A percentile compares a stretch with the other conserved stretches of the same genome.
Evolutionary conservation across 2,888 invertebrate genomes (phyloP).

Genomic region (Elmis aenea): DNA sequence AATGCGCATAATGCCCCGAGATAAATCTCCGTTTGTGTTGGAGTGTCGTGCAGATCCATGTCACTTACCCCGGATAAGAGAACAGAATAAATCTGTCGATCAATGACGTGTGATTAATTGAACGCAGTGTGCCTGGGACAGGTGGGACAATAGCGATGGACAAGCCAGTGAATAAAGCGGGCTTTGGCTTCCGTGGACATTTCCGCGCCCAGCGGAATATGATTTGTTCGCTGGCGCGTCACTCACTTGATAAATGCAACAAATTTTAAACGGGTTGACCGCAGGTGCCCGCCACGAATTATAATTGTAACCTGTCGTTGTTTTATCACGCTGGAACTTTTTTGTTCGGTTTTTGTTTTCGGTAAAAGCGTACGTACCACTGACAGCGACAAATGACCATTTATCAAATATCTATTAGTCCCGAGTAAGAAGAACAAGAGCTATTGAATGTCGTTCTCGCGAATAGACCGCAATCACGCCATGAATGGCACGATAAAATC

Average conservation of each 20-base stretch:
- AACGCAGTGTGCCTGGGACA: slow-evolving; percentile 40
- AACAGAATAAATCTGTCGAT: slow-evolving; percentile 43
- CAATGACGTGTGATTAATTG: slow-evolving; percentile 38
- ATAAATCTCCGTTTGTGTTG: slow-evolving; percentile 19
- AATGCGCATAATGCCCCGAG: background rate
- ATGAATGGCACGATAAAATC: slow-evolving; percentile 17
- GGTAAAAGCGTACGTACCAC: slow-evolving; percentile 6
- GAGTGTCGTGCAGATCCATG: slow-evolving; percentile 14
- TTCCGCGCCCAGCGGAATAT: slow-evolving; percentile 25
- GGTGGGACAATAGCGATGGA: slow-evolving; percentile 41
- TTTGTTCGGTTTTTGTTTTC: slow-evolving; percentile 6
- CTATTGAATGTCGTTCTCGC: slow-evolving; percentile 13
- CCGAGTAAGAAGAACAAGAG: slow-evolving; percentile 8
- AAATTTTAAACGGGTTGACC: slow-evolving; percentile 11
- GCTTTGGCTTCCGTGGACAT: slow-evolving; percentile 15
- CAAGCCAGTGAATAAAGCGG: slow-evolving; percentile 36
- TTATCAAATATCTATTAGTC: slow-evolving; percentile 26
- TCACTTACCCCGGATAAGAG: slow-evolving; percentile 27
- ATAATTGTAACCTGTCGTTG: slow-evolving; percentile 20
- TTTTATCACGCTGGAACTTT: slow-evolving; percentile 15
- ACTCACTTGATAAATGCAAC: slow-evolving; percentile 19
- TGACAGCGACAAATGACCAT: slow-evolving; percentile 24
- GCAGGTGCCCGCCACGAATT: slow-evolving; percentile 20
- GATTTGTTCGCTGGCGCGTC: slow-evolving; percentile 26
- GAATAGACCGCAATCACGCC: slow-evolving; percentile 17